Evolutionary conservation across 2,797 vertebrate genomes (phyloP).

Genomic region (Orientallactaga sibirica): DNA sequence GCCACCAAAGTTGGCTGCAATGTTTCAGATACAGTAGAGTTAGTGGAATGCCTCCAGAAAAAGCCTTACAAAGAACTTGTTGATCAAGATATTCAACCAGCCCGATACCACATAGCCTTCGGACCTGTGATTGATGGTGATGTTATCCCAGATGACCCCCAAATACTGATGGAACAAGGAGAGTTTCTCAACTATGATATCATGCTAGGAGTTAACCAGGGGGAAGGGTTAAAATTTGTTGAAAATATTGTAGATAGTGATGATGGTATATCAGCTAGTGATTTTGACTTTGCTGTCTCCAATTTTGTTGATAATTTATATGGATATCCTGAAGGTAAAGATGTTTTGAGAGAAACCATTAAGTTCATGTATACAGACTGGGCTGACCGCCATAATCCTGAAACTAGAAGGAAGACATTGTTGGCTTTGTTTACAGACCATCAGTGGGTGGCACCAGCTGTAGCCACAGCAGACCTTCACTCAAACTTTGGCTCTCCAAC

Average conservation of each 20-base stretch:
- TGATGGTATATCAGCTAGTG: slow-evolving; percentile 98
- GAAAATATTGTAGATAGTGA: slow-evolving; percentile 99
- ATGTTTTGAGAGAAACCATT: slow-evolving; percentile 98
- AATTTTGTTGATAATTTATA: slow-evolving; percentile 99
- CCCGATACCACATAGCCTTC: slow-evolving; percentile 98
- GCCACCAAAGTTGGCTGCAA: slow-evolving; percentile 99
- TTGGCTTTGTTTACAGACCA: slow-evolving; percentile 98
- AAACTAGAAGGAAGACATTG: slow-evolving; percentile 97
- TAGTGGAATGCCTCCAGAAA: slow-evolving; percentile 97
- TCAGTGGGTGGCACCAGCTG: slow-evolving; percentile 98
- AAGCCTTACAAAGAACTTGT: slow-evolving; percentile 99
- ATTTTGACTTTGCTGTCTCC: slow-evolving; percentile 99
- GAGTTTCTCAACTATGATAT: slow-evolving; percentile 99
- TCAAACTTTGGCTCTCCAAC: slow-evolving; percentile 99
- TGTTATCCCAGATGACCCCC: slow-evolving; percentile 98
- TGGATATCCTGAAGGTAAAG: slow-evolving; percentile 98
- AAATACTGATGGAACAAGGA: slow-evolving; percentile 99
- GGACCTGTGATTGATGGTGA: slow-evolving; percentile 99
- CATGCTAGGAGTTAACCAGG: slow-evolving; percentile 99
- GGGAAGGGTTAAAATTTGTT: slow-evolving; percentile 98
- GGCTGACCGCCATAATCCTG: slow-evolving; percentile 98
- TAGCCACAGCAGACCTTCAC: slow-evolving; percentile 98
- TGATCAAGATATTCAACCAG: slow-evolving; percentile 99
- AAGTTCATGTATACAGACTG: slow-evolving; percentile 99
- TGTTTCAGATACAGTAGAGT: slow-evolving; percentile 96